Base-by-base conservation (phyloP, 2,888 invertebrate species). In the Galeruca laticollis region DNA sequence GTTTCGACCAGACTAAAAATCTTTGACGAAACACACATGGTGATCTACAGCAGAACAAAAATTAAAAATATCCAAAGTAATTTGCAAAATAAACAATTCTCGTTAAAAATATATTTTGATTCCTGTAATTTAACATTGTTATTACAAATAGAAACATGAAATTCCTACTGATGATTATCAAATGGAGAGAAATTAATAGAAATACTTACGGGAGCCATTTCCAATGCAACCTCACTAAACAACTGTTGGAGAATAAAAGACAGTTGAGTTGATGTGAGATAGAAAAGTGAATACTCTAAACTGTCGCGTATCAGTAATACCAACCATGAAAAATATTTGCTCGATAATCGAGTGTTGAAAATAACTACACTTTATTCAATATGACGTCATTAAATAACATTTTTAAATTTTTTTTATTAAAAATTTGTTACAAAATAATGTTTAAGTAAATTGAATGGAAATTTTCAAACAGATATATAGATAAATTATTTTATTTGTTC, bases 1-100 rank as follows among this genome's bases (percentile, higher is more conserved):
- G 85, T 86, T 86, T 86, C 84, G 81, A 79, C 86, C 86, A 86
- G 86, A 86, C 82, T 70, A 56, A 47, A 47, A 26, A 43, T 33
- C 59, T 71, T 63, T 71, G 69, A 69, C 72, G 71, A 70, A 72
- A 76, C 72, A 68, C 60, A 49, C 11, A 57, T 64, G 54, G 52
- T 43, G 64, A 69, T 70, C 68, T 71, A 70, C 64, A 72, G 69
- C 35, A 72, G 68, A 67, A 61, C 15, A 66, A 62, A 68, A 60
- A 57, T 57, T 65, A 64, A 52, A 6, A 37, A 63, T 52, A 54
- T 54, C 20, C 20, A 33, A 15, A 37, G 40, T 59, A 37, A 40
- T 6, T 26, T n/a, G 15, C 2, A 47, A 18, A 47, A 15, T 47
- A 47, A 47, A 15, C 47, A 47, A 47, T 47, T 15, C 6, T 18